Conservation (phyloP, 2,113 vertebrate genomes). For the Perca schrenkii region DNA sequence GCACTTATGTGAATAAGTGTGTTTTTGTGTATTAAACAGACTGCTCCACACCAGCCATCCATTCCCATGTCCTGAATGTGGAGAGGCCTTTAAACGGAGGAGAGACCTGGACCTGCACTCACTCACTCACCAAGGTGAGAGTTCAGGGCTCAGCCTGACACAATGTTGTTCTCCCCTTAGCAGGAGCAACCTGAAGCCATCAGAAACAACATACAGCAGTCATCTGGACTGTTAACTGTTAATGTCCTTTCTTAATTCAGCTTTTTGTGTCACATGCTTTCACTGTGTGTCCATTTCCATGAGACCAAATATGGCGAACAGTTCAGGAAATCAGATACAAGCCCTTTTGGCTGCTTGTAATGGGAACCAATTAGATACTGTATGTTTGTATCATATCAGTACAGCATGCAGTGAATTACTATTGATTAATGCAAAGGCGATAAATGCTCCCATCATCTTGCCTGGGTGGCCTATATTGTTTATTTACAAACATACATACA, state of each 20-base stretch:
- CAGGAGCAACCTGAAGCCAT: background rate
- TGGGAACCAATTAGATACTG: constrained; percentile 46
- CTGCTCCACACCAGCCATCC: constrained; percentile 92
- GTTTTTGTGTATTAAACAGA: constrained; percentile 66
- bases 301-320: background rate
- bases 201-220: background rate
- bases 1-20: background rate
- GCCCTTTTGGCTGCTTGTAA: constrained; percentile 9
- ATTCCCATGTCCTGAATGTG: constrained; percentile 88
- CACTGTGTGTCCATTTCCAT: background rate
- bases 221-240: background rate
- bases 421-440: constrained; percentile 61
- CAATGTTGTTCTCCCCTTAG: background rate
- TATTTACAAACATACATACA: constrained; percentile 52
- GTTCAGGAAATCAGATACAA: constrained; percentile 13
- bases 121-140: constrained; percentile 87
- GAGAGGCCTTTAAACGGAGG: constrained; percentile 89
- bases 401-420: constrained; percentile 49
- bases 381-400: constrained; percentile 48
- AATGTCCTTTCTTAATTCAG: background rate
- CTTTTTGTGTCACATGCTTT: background rate
- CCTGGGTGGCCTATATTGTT: constrained; percentile 42
- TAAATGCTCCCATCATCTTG: constrained; percentile 46
- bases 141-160: constrained; percentile 14
- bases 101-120: constrained; percentile 91